Evolutionary conservation across 2,113 vertebrate genomes (phyloP).

Genomic region (Microcebus tavaratra): DNA sequence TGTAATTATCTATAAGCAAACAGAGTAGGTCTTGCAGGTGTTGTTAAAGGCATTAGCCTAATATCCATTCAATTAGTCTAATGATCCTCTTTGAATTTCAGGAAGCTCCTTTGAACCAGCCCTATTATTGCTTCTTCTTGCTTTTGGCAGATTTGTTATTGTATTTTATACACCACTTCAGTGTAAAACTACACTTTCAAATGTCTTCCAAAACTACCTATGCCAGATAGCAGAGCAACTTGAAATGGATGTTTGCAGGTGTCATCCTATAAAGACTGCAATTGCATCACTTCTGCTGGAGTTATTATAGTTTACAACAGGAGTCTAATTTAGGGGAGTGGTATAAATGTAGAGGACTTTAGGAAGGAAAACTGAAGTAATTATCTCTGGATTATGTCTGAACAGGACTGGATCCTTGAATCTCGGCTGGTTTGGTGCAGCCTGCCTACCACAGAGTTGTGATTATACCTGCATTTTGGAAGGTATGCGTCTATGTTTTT

Average conservation of each 20-base stretch:
- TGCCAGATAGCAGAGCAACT: background rate
- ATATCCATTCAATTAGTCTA: background rate
- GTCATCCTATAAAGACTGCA: background rate
- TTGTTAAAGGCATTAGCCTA: background rate
- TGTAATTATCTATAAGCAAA: background rate
- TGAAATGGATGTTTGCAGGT: background rate
- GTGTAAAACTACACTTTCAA: background rate
- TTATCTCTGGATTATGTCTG: background rate
- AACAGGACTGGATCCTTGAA: background rate
- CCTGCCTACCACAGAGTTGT: background rate
- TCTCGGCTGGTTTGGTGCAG: background rate
- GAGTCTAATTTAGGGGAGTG: background rate
- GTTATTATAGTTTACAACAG: background rate
- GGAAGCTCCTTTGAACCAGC: background rate
- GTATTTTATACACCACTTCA: background rate
- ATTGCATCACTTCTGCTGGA: background rate
- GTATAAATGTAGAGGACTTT: background rate
- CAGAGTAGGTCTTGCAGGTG: background rate
- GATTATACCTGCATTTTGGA: background rate
- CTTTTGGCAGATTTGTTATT: background rate
- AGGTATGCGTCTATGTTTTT: background rate
- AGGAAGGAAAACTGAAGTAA: background rate
- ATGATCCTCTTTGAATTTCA: background rate
- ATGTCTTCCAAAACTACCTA: background rate
- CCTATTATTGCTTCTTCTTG: background rate